Evolutionary conservation across 2,797 vertebrate species (phyloP).

Genomic region (Galagoides demidoff): DNA sequence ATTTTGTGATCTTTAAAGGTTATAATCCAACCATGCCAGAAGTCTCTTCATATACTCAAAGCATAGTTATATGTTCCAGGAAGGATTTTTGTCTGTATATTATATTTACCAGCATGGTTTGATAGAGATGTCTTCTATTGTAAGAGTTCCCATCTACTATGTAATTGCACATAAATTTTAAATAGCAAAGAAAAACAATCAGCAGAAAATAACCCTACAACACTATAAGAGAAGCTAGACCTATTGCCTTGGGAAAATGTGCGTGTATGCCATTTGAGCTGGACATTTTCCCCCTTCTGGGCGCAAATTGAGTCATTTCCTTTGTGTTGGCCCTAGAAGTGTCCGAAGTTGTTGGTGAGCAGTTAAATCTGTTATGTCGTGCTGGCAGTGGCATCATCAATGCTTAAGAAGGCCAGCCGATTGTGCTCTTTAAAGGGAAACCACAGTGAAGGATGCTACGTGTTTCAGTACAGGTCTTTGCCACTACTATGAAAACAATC

Average conservation of each 20-base stretch:
- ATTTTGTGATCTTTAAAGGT: not conserved
- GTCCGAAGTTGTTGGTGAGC: not conserved
- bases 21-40: not conserved
- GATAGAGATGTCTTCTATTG: not conserved
- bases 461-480: not conserved
- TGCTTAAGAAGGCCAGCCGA: not conserved
- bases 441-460: not conserved
- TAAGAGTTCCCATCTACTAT: not conserved
- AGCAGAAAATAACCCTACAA: not conserved
- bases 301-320: not conserved
- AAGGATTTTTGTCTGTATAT: not conserved
- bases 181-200: not conserved
- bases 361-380: not conserved
- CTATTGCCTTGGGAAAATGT: not conserved
- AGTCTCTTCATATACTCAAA: not conserved
- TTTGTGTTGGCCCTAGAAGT: not conserved
- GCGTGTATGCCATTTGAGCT: not conserved
- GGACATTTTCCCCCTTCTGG: not conserved
- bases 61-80: not conserved
- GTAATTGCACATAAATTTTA: not conserved
- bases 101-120: not conserved
- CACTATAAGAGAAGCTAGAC: not conserved
- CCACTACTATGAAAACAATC: not conserved
- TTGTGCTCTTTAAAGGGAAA: not conserved
- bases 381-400: not conserved